Conservation (phyloP, 2,888 invertebrate genomes). For the Rhopalosiphum nymphaeae region DNA sequence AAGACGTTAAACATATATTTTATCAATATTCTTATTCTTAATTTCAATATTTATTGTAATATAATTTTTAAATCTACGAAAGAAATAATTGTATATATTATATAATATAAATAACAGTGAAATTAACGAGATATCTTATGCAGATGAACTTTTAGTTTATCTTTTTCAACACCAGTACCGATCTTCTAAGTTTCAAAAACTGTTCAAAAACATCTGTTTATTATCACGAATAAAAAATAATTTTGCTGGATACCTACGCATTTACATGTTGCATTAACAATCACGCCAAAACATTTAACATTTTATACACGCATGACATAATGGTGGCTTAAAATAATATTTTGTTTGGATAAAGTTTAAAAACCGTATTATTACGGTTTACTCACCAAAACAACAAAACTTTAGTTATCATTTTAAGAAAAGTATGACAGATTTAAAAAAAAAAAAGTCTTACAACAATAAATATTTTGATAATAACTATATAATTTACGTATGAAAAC, state of each 20-base stretch:
- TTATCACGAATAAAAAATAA: neutral
- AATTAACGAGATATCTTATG: neutral
- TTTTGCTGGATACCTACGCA: neutral
- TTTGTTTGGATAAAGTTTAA: neutral
- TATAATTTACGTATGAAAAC: neutral
- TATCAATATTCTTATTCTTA: neutral
- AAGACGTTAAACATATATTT: neutral
- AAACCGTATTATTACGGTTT: neutral
- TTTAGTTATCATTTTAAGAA: neutral
- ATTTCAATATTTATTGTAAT: neutral
- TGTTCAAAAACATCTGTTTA: neutral
- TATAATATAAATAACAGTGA: neutral
- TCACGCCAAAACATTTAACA: neutral
- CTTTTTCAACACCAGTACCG: neutral
- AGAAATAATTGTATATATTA: neutral
- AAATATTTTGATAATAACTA: neutral
- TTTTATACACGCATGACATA: neutral
- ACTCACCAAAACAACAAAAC: neutral
- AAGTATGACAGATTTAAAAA: slow-evolving; percentile 38
- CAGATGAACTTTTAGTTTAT: neutral
- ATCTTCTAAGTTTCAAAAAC: neutral
- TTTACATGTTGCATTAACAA: neutral
- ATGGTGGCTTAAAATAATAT: neutral
- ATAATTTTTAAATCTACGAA: neutral
- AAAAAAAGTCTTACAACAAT: neutral